A percentile compares a stretch with the other conserved stretches of the same genome.
Conservation (phyloP, 2,113 vertebrate species). For the Caracal caracal region DNA sequence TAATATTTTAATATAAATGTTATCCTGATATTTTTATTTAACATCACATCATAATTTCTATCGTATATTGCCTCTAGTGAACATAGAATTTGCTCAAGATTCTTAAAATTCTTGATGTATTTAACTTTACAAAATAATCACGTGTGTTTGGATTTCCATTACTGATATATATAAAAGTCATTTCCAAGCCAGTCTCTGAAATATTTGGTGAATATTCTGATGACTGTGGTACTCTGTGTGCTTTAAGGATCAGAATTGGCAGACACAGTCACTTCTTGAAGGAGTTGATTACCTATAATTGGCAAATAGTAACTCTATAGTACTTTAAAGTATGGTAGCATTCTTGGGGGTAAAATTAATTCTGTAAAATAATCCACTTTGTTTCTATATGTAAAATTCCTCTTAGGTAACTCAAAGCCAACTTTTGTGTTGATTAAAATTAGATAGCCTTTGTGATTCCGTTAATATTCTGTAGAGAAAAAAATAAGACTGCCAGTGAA, state of each 20-base stretch:
- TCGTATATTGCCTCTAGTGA: background rate
- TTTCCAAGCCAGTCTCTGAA: background rate
- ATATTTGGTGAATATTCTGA: background rate
- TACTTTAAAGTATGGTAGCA: background rate
- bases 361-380: constrained; percentile 28
- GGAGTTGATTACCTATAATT: background rate
- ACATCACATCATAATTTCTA: background rate
- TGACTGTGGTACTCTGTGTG: background rate
- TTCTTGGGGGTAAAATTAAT: background rate
- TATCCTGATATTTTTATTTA: background rate
- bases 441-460: background rate
- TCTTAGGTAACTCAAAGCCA: constrained; percentile 20
- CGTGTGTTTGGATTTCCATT: background rate
- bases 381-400: background rate
- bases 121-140: constrained; percentile 14
- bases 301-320: background rate
- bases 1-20: background rate
- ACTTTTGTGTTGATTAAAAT: constrained; percentile 9
- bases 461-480: background rate
- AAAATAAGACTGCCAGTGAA: background rate
- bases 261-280: background rate
- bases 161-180: background rate
- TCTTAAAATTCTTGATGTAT: background rate
- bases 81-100: background rate
- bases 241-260: background rate